Percentiles rank a stretch among this genome's conserved stretches.
These are phyloP conservation scores for Drosophila koepferae DNA, from an alignment of 2,888 invertebrate species.

Conservation along the genomic window DNA sequence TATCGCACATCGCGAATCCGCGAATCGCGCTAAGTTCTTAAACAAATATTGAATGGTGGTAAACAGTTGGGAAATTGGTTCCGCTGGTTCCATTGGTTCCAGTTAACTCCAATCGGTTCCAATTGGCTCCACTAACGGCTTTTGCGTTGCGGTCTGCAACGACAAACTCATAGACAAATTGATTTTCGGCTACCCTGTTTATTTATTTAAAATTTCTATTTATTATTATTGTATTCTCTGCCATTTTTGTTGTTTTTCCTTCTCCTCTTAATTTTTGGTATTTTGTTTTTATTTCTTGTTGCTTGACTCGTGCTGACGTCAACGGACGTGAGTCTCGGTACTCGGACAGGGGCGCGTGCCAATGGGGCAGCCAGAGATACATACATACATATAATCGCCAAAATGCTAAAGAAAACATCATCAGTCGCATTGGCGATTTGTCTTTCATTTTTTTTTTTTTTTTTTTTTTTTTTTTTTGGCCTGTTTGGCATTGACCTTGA, in stretches of 20 bases:
- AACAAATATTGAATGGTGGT: conserved; percentile 52
- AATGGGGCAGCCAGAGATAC: conserved; percentile 15
- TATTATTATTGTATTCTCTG: conserved; percentile 26
- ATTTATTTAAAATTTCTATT: conserved; percentile 61
- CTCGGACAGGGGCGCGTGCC: conserved; percentile 51
- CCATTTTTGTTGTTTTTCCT: neutral
- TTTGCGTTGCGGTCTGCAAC: conserved; percentile 19
- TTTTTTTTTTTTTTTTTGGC: neutral
- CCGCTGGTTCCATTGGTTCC: conserved; percentile 12
- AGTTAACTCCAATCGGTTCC: conserved; percentile 11
- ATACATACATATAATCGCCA: conserved; percentile 8
- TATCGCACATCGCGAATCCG: conserved; percentile 49
- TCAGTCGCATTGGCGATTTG: conserved; percentile 14
- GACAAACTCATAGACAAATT: conserved; percentile 54
- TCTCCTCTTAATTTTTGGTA: neutral
- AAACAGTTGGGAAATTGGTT: conserved; percentile 47
- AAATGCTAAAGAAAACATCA: conserved; percentile 20
- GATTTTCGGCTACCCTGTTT: conserved; percentile 51
- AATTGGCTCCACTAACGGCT: neutral
- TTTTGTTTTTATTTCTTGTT: neutral
- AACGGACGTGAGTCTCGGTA: conserved; percentile 39
- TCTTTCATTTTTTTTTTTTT: conserved; percentile 15
- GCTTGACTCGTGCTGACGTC: conserved; percentile 51
- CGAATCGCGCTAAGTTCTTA: conserved; percentile 36
- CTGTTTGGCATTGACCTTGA: conserved; percentile 49